Conservation (phyloP, 2,888 invertebrate genomes). For the Blastobasis lacticolella region DNA sequence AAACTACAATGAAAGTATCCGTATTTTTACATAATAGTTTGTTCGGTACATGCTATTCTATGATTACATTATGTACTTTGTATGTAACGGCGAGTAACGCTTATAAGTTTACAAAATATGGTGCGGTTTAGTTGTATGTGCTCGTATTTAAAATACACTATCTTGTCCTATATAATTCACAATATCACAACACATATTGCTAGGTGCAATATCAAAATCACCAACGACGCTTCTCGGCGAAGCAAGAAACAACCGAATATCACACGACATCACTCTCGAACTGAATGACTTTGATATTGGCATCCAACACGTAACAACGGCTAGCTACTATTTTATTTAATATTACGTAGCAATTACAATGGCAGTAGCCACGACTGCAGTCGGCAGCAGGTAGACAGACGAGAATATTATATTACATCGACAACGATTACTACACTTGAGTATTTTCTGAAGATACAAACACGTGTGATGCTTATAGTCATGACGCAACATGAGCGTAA, state of each 20-base stretch:
- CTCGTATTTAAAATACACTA: conserved; percentile 16
- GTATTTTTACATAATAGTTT: conserved; percentile 30
- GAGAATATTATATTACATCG: too few species aligned
- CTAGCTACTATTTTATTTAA: conserved; percentile 27
- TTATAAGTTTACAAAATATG: conserved; percentile 21
- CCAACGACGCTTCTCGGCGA: neutral
- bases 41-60: conserved; percentile 13
- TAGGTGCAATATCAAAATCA: conserved; percentile 5
- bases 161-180: conserved; percentile 15
- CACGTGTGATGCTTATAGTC: too few species aligned
- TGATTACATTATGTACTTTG: conserved; percentile 17
- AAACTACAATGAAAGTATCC: conserved; percentile 8
- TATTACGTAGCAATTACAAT: neutral
- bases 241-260: too few species aligned
- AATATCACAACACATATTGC: conserved; percentile 21
- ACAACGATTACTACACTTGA: too few species aligned
- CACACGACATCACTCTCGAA: too few species aligned
- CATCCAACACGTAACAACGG: conserved; percentile 4
- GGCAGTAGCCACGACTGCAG: too few species aligned
- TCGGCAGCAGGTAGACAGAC: too few species aligned
- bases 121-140: conserved; percentile 20
- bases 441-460: too few species aligned
- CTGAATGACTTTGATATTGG: neutral
- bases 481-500: too few species aligned
- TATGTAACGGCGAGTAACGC: conserved; percentile 16